Conservation (phyloP, 2,797 vertebrate genomes). For the Notoglanidium macrostoma region DNA sequence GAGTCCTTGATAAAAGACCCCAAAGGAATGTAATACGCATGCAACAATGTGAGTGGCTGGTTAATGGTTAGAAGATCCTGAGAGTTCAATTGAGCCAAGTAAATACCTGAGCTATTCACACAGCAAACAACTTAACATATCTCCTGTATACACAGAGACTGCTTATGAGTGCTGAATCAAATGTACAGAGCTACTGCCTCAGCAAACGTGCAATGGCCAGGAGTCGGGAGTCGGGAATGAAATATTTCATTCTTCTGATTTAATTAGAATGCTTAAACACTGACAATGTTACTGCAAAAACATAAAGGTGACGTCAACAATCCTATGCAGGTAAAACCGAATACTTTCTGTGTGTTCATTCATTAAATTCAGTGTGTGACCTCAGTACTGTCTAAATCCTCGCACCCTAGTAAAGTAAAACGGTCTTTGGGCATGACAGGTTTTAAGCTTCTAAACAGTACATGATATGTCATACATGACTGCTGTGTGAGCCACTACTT, state of each 20-base stretch:
- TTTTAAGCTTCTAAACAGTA: slow-evolving; percentile 4
- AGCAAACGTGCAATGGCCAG: neutral
- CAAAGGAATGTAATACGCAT: slow-evolving; percentile 68
- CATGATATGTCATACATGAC: neutral
- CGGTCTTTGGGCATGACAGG: neutral
- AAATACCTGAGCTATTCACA: slow-evolving; percentile 67
- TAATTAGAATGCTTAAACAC: neutral
- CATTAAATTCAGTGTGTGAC: neutral
- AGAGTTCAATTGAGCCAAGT: slow-evolving; percentile 56
- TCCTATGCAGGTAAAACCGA: neutral
- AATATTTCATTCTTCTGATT: neutral
- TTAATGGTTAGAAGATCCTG: slow-evolving; percentile 73
- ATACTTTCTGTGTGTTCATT: neutral
- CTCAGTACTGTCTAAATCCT: neutral
- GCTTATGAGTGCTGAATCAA: neutral
- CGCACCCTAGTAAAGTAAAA: neutral
- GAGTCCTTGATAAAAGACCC: slow-evolving; percentile 58
- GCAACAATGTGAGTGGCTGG: slow-evolving; percentile 61
- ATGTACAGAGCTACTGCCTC: neutral
- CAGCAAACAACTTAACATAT: slow-evolving; percentile 53
- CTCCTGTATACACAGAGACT: neutral
- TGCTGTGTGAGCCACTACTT: slow-evolving; percentile 5
- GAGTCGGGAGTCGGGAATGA: neutral
- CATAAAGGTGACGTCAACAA: neutral
- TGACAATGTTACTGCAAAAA: neutral